These are phyloP conservation scores for Chrysopilus asiliformis DNA, from an alignment of 2,888 invertebrate genomes.

Conservation along the genomic window DNA sequence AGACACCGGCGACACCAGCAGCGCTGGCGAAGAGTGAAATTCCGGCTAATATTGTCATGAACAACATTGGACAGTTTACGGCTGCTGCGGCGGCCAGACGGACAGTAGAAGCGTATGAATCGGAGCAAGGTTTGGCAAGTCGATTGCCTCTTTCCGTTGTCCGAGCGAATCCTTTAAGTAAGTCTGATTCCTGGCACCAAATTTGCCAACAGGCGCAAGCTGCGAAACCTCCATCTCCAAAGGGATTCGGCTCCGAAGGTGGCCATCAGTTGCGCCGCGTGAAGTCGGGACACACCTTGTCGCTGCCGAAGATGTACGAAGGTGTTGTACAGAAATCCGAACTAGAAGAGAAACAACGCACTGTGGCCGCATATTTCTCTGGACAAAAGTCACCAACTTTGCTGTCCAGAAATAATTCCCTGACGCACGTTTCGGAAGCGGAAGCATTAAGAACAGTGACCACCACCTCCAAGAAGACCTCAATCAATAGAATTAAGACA, in stretches of 20 bases:
- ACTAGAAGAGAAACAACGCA: conserved; percentile 53
- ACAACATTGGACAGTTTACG: conserved; percentile 31
- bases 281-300: conserved; percentile 61
- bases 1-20: conserved; percentile 30
- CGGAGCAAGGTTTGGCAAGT: conserved; percentile 17
- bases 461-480: conserved; percentile 23
- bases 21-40: conserved; percentile 17
- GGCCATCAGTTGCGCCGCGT: conserved; percentile 38
- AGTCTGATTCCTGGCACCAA: conserved; percentile 73
- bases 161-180: conserved; percentile 39
- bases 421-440: conserved; percentile 18
- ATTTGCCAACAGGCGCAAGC: conserved; percentile 36
- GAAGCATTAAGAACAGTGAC: conserved; percentile 15
- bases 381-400: conserved; percentile 37
- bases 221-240: conserved; percentile 30
- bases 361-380: conserved; percentile 60
- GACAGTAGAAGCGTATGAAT: conserved; percentile 4
- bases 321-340: conserved; percentile 58
- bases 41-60: conserved; percentile 31
- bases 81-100: conserved; percentile 28
- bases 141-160: conserved; percentile 19
- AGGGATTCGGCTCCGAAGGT: conserved; percentile 23
- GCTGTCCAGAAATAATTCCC: conserved; percentile 21
- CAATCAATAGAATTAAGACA: conserved; percentile 38
- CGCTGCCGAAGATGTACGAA: conserved; percentile 67